phyloP scores from a whole-genome alignment of 2,797 vertebrate genomes.

The Hydrolagus colliei region DNA sequence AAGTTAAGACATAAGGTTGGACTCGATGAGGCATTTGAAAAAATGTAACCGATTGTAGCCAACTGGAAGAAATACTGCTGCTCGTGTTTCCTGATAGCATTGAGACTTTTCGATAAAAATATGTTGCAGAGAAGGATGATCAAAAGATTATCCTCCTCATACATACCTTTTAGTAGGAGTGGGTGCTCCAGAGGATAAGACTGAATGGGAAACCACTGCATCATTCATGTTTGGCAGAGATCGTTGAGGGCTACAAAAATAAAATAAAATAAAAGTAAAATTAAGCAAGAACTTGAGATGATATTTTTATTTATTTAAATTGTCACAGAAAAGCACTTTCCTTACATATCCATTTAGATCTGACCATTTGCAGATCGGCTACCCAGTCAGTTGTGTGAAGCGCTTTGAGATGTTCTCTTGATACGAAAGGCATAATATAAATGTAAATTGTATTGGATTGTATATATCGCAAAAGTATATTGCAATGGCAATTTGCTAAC shows the following conservation, averaged over 20 bases:
- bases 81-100: background rate
- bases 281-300: background rate
- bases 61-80: background rate
- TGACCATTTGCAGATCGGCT: too few species aligned
- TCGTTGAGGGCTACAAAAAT: constrained; percentile 53
- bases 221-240: constrained; percentile 77
- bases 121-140: too few species aligned
- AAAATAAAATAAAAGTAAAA: background rate
- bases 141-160: background rate
- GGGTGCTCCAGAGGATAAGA: constrained; percentile 73
- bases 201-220: constrained; percentile 63
- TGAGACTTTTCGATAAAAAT: background rate
- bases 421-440: too few species aligned
- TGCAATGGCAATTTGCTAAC: background rate
- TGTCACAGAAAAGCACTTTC: too few species aligned
- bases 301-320: background rate
- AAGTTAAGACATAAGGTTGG: background rate
- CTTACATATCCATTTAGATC: too few species aligned
- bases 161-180: constrained; percentile 86
- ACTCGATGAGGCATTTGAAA: background rate
- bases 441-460: too few species aligned
- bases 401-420: too few species aligned
- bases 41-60: background rate
- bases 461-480: too few species aligned
- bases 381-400: too few species aligned